Base-by-base conservation (phyloP, 2,797 vertebrate genomes). In the Malurus splendens region DNA sequence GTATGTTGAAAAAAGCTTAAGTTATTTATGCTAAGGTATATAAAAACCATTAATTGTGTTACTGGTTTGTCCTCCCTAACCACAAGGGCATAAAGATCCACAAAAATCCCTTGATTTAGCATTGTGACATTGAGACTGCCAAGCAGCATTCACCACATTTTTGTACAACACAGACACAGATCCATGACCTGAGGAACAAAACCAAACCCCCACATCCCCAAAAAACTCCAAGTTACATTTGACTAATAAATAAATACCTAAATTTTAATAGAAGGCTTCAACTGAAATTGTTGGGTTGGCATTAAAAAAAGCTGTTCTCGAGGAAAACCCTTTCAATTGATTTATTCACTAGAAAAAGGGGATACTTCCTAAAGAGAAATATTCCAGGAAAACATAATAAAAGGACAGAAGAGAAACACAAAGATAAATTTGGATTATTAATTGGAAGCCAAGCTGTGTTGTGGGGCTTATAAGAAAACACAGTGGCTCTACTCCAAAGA, bases 51-150 rank as follows among this genome's bases (percentile, higher is more conserved):
- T 22, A 25, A 30, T 12, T 18, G 3, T 2, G 7, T 27, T 28
- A 33, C 22, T 57, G 8, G 19, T 8, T 65, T 51, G 14, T 16
- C 18, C 22, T 75, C 12, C 36, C 61, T 27, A 28, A 54, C 17
- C 8, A 16, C 12, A 45, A 38, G 7, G 0, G 0, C 12, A 66
- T 8, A 4, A 27, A 67, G 32, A 75, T 9, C 6, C 5, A n/a
- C 5, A 47, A 61, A 42, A 33, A 27, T 5, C 30, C 9, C 22
- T 33, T 22, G 22, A 41, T 41, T 57, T n/a, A 24, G 13, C 36
- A 33, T 10, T 0, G 0, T 14, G 19, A 65, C 5, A 3, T 18
- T 9, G n/a, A 36, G 25, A 60, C 10, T 9, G 2, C 44, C 42
- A 32, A 71, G 57, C 20, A 71, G 18, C 3, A 48, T 30, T 33